Evolutionary conservation across 2,888 invertebrate genomes (phyloP), one percentile per base, ranked within the genome.

Genomic region (Mesorhabditis belari): DNA sequence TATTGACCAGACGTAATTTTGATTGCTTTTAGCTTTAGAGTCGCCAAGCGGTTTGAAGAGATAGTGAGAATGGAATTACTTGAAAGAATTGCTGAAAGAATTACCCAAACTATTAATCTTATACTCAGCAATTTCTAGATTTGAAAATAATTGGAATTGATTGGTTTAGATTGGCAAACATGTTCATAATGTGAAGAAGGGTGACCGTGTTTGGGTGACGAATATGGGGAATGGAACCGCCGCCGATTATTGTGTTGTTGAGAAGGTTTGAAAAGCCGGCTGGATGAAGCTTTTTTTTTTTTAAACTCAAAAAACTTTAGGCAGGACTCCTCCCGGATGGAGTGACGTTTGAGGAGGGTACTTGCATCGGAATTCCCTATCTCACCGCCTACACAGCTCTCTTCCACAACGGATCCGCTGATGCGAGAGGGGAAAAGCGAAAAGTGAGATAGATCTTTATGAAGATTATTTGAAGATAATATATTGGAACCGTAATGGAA

Each of bases 381-480:
- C 85, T 84, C 76, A 86, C 86, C 17, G 86, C 86, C 0, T 85
- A 85, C 75, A 81, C 85, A 65, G 85, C 86, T 2, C 74, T 86
- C 3, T 76, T 84, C 60, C 73, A 81, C 49, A 63, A 67, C 5
- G 74, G 67, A 12, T 19, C 58, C 19, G 24, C n/a, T 59, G 21
- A 55, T 21, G 19, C 17, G 17, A 26, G 24, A 19, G 29, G 35
- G 58, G 44, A 35, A 35, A 50, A 55, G 9, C 64, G 65, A 12
- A 64, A 69, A 57, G 66, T 64, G n/a, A n/a, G n/a, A n/a, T n/a
- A n/a, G n/a, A n/a, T n/a, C n/a, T n/a, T n/a, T n/a, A n/a, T n/a
- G n/a, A n/a, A n/a, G n/a, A n/a, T n/a, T n/a, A n/a, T n/a, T n/a
- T n/a, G n/a, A n/a, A n/a, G n/a, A n/a, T n/a, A n/a, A n/a, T n/a